Evolutionary conservation across 2,797 vertebrate species (phyloP).

Genomic region (Labeo calbasu): DNA sequence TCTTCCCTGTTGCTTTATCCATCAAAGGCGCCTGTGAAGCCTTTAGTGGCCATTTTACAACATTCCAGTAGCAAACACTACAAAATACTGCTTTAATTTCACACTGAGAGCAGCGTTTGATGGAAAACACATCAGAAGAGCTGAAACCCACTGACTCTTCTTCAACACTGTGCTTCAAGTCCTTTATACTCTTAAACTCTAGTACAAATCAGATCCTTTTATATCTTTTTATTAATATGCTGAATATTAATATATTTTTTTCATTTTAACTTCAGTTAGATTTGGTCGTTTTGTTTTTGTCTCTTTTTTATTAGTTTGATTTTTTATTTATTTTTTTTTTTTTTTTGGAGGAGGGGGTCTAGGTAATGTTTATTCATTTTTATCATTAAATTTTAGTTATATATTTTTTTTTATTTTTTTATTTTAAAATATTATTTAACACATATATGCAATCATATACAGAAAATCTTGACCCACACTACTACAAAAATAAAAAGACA

Average conservation of each 20-base stretch:
- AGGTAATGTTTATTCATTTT: too few species aligned
- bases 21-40: neutral
- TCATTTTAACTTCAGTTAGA: too few species aligned
- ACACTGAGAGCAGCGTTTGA: neutral
- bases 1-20: neutral
- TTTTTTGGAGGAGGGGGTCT: too few species aligned
- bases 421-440: too few species aligned
- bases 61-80: neutral
- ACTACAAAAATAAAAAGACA: neutral
- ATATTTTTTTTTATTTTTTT: too few species aligned
- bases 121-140: slow-evolving; percentile 9
- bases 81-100: neutral
- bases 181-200: neutral
- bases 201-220: neutral
- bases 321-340: too few species aligned
- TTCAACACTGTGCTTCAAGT: neutral
- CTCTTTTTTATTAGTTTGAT: too few species aligned
- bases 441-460: too few species aligned
- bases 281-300: too few species aligned
- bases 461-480: neutral
- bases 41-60: neutral
- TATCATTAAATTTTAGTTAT: too few species aligned
- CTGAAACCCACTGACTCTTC: neutral
- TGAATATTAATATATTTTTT: too few species aligned
- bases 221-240: neutral